Percentiles rank a stretch among this genome's conserved stretches.
Evolutionary conservation across 2,797 vertebrate genomes (phyloP).

Genomic region (Sardinella longiceps): DNA sequence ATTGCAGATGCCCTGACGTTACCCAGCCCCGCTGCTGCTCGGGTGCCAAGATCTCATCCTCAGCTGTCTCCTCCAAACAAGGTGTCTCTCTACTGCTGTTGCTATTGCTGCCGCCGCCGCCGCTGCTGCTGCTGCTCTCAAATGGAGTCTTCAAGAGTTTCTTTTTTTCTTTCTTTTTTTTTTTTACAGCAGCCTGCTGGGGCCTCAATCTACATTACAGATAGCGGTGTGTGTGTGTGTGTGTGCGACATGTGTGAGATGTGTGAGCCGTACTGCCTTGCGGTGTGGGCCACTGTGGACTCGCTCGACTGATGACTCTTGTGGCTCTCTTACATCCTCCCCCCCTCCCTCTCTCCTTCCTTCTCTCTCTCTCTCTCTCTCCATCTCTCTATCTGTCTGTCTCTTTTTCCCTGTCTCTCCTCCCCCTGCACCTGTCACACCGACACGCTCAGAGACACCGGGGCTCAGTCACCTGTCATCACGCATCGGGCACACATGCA

Average conservation of each 20-base stretch:
- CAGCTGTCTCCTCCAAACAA: not conserved
- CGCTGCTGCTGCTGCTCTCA: not conserved
- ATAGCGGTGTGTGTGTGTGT: not conserved
- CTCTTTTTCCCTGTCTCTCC: not conserved
- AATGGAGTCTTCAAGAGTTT: conserved; percentile 8
- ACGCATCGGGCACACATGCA: conserved; percentile 1
- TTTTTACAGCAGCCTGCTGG: not conserved
- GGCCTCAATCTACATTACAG: conserved; percentile 2
- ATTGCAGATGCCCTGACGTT: not conserved
- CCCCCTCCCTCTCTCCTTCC: not conserved
- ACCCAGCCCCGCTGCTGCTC: not conserved
- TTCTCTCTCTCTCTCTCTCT: not conserved
- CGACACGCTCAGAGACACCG: not conserved
- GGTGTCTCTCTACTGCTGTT: not conserved
- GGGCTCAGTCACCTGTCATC: conserved; percentile 21
- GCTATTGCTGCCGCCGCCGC: not conserved
- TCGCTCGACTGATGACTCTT: not conserved
- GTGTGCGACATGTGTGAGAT: not conserved
- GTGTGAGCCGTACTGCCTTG: not conserved
- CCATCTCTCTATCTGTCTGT: not conserved
- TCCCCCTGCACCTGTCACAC: not conserved
- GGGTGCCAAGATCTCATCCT: not conserved
- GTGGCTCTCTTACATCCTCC: not conserved
- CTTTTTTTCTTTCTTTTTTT: not conserved
- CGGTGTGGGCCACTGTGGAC: not conserved